Conservation (phyloP, 2,888 invertebrate species). For the Sinotaia quadrata region DNA sequence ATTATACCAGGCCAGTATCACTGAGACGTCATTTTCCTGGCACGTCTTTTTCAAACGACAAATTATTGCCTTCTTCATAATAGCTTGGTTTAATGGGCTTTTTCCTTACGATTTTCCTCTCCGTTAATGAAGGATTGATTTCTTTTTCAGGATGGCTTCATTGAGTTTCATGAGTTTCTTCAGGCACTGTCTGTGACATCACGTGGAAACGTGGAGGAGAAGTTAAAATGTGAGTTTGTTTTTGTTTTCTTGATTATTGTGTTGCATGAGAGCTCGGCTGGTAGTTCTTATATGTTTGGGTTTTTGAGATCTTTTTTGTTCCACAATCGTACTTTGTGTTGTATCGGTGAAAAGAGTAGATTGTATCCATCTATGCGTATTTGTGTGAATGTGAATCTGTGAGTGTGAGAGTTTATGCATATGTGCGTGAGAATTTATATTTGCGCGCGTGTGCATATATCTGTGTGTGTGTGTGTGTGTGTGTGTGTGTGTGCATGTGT, state of each 20-base stretch:
- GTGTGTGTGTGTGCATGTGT: slow-evolving; percentile 10
- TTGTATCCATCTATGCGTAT: not conserved
- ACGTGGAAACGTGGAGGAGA: slow-evolving; percentile 97
- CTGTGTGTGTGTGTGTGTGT: not conserved
- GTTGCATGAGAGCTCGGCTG: not conserved
- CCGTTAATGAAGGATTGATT: not conserved
- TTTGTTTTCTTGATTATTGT: not conserved
- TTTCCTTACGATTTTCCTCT: too few species aligned
- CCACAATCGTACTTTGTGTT: not conserved
- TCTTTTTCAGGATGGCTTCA: slow-evolving; percentile 91
- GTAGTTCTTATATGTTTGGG: not conserved
- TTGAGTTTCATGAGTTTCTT: slow-evolving; percentile 99
- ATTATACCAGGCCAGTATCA: too few species aligned
- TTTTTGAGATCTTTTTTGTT: not conserved
- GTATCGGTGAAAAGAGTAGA: not conserved
- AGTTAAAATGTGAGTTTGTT: slow-evolving; percentile 87
- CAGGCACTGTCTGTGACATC: slow-evolving; percentile 98
- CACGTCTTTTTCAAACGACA: too few species aligned
- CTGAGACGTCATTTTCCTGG: too few species aligned
- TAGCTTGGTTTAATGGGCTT: too few species aligned
- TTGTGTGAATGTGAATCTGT: not conserved
- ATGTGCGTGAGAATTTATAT: slow-evolving; percentile 4
- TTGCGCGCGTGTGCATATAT: not conserved
- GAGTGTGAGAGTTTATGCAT: not conserved
- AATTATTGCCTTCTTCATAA: too few species aligned